These are phyloP conservation scores for Dipodomys ordii DNA, from an alignment of 2,113 vertebrate genomes.

Conservation along the genomic window DNA sequence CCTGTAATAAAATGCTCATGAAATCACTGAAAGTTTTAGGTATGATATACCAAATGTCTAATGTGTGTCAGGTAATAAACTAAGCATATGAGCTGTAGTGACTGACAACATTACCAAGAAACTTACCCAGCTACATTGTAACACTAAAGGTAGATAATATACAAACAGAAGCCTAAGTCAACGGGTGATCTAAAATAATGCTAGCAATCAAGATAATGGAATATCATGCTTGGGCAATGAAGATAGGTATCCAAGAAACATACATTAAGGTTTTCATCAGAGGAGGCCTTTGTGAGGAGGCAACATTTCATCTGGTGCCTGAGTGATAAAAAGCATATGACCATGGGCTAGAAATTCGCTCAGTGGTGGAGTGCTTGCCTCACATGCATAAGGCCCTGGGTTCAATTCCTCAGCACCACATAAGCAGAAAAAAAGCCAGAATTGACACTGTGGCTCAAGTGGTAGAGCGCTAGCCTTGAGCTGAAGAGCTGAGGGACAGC, in stretches of 20 bases:
- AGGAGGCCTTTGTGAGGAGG: not conserved
- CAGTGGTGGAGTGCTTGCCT: no score
- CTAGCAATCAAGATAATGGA: not conserved
- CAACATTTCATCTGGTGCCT: not conserved
- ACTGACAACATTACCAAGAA: not conserved
- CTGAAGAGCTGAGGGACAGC: no score
- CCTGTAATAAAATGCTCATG: conserved; percentile 1
- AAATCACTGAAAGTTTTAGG: conserved; percentile 25
- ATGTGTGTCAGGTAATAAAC: not conserved
- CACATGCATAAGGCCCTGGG: no score
- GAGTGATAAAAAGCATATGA: not conserved
- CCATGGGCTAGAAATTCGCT: no score
- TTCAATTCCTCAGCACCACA: no score
- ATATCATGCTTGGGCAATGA: not conserved
- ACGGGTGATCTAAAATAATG: conserved; percentile 31
- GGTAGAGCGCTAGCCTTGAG: no score
- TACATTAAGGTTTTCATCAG: not conserved
- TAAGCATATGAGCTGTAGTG: not conserved
- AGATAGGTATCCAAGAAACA: not conserved
- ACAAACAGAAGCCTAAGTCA: not conserved
- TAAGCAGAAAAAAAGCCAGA: no score
- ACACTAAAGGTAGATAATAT: not conserved
- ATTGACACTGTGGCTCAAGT: no score
- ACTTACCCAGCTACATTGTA: not conserved
- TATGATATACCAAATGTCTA: not conserved